Evolutionary conservation across 2,113 vertebrate genomes (phyloP), one percentile per base, ranked within the genome.

Genomic region (Sinocyclocheilus grahami): DNA sequence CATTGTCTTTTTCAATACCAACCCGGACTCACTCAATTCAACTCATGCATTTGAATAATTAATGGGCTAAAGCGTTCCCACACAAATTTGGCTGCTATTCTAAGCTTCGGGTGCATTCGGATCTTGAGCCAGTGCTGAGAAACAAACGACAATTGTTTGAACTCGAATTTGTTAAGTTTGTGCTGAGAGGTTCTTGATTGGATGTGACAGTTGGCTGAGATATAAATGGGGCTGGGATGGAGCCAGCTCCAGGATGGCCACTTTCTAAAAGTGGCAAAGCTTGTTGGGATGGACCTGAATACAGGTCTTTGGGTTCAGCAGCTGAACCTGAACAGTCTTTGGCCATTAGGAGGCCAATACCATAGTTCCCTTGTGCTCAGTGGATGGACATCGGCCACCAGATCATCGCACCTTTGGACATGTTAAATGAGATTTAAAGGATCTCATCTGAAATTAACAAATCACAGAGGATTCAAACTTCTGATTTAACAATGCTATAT

Each of bases 351-450:
- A 89, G 89, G 92, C 92, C 85, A 69, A 72, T 82, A 18, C 78
- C 48, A 94, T 89, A 92, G 92, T 94, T 53, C 91, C 89, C 87
- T 82, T 86, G 46, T n/a, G 53, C 62, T 88, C 89, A 88, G 87
- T 88, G 90, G 65, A 91, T 88, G 90, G 90, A 92, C 93, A 92
- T 92, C 91, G 91, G 89, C 91, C 91, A 93, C 94, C 92, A 93
- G 92, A 93, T 94, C 93, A 91, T 91, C 88, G 79, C 81, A 91
- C 90, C 89, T 90, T 87, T 83, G 90, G n/a, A 22, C 5, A 46
- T 67, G 46, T 82, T 67, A 78, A 27, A 53, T 27, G 46, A 55
- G 53, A 55, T 55, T 55, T 55, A 55, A 55, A 55, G 4, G 48
- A 48, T 9, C 22, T 51, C 16, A 20, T 82, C 16, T 51, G 39